Conservation (phyloP, 1,140 invertebrate species). For the Ceratosolen fusciceps region DNA sequence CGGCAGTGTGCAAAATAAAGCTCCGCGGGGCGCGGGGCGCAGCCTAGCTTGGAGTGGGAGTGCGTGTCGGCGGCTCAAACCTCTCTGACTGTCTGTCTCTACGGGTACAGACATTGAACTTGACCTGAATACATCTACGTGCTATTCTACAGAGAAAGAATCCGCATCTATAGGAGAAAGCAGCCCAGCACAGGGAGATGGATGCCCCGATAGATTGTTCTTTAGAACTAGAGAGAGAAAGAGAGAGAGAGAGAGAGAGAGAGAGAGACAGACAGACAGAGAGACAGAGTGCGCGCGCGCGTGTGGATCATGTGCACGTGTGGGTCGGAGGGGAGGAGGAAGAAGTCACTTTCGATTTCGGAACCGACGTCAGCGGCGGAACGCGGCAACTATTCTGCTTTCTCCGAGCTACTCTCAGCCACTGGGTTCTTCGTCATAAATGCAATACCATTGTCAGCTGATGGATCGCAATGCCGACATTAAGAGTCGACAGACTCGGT, state of each 20-base stretch:
- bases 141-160: constrained; percentile 50
- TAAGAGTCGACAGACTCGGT: not conserved
- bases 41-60: not conserved
- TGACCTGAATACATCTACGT: constrained; percentile 54
- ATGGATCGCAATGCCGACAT: not conserved
- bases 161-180: constrained; percentile 25
- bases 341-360: constrained; percentile 58
- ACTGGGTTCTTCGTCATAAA: not conserved
- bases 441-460: not conserved
- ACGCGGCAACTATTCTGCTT: constrained; percentile 8
- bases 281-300: constrained; percentile 41
- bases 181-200: constrained; percentile 42
- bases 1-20: constrained; percentile 47
- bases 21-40: not conserved
- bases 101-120: constrained; percentile 53
- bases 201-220: constrained; percentile 1
- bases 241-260: constrained; percentile 51
- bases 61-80: not conserved
- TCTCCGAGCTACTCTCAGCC: not conserved
- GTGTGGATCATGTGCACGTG: not conserved
- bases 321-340: constrained; percentile 51
- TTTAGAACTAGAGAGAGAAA: constrained; percentile 41
- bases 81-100: not conserved
- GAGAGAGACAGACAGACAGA: too few relatives aligned
- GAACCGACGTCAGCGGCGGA: not conserved